phyloP scores from a whole-genome alignment of 2,797 vertebrate species.

The Ciconia nigra region DNA sequence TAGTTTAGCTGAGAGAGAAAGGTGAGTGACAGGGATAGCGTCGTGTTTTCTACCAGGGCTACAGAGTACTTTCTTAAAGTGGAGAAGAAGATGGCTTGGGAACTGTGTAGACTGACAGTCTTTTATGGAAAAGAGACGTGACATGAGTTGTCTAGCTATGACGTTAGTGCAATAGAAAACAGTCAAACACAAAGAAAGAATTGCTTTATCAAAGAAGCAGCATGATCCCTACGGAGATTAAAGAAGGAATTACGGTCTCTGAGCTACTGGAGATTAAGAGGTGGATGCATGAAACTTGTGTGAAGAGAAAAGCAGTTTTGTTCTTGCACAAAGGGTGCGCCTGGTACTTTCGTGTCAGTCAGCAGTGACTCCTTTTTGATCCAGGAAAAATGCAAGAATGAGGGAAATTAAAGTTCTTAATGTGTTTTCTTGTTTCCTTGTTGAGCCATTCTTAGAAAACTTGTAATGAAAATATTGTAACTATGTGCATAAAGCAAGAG shows the following conservation, averaged over 20 bases:
- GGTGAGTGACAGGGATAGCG: neutral
- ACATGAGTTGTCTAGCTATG: neutral
- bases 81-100: neutral
- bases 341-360: neutral
- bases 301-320: neutral
- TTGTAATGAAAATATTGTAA: too few species aligned
- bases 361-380: neutral
- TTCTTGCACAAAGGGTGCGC: neutral
- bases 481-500: too few species aligned
- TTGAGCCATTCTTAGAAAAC: neutral
- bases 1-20: neutral
- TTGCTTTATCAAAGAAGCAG: neutral
- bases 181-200: neutral
- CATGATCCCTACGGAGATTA: neutral
- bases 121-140: neutral
- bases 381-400: neutral
- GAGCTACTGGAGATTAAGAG: neutral
- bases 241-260: neutral
- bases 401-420: neutral
- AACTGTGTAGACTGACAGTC: neutral
- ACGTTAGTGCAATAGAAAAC: neutral
- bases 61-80: rapidly evolving
- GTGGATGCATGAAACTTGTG: neutral
- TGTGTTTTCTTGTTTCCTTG: neutral
- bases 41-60: neutral